These are phyloP conservation scores for Phaethon lepturus DNA, from an alignment of 2,113 vertebrate genomes.

Conservation along the genomic window DNA sequence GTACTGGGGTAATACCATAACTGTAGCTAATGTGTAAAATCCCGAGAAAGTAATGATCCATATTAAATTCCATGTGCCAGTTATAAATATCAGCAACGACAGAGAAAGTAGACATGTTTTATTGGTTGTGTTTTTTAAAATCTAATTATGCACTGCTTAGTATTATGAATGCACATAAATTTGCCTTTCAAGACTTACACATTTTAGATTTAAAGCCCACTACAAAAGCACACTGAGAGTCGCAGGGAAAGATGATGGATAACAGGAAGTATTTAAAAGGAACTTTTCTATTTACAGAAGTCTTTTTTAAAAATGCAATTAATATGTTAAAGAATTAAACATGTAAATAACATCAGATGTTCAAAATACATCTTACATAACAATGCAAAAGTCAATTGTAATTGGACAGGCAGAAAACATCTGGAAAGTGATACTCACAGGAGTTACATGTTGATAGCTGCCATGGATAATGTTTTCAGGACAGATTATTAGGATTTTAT, in stretches of 20 bases:
- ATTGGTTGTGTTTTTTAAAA: neutral
- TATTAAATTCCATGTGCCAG: conserved; percentile 12
- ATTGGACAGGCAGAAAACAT: neutral
- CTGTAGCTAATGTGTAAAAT: conserved; percentile 5
- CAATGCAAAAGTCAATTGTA: neutral
- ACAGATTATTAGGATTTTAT: neutral
- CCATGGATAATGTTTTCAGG: neutral
- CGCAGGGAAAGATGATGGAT: neutral
- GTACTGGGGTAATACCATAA: neutral
- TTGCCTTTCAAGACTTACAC: neutral
- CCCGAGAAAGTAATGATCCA: conserved; percentile 36
- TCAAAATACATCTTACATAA: neutral
- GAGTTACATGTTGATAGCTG: neutral
- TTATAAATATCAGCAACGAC: conserved; percentile 52
- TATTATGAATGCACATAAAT: conserved; percentile 50
- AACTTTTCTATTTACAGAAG: neutral
- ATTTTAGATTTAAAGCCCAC: neutral
- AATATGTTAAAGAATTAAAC: neutral
- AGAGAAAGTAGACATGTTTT: conserved; percentile 3
- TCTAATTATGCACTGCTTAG: conserved; percentile 19
- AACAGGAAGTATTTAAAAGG: conserved; percentile 4
- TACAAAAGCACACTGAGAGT: neutral
- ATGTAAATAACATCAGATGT: neutral
- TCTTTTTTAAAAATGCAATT: neutral
- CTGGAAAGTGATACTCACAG: neutral